phyloP scores from a whole-genome alignment of 2,797 vertebrate species.

The Diceros bicornis region DNA sequence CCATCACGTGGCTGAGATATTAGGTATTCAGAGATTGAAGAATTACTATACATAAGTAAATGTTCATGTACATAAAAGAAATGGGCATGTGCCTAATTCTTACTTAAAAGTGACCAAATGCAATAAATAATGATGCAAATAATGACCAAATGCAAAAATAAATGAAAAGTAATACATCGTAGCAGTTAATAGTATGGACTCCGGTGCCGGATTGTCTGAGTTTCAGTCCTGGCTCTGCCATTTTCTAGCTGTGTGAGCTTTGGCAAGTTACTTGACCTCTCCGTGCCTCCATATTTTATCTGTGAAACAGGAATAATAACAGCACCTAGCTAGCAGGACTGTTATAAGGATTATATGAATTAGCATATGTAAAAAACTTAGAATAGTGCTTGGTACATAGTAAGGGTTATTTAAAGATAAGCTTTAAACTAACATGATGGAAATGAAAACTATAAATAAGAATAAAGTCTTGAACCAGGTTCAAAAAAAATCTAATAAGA shows the following conservation, averaged over 20 bases:
- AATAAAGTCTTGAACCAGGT: neutral
- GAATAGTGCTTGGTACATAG: neutral
- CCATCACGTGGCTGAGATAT: neutral
- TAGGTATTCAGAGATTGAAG: conserved; percentile 16
- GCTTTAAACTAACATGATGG: conserved; percentile 15
- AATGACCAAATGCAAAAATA: too few species aligned
- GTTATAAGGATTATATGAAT: neutral
- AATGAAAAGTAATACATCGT: neutral
- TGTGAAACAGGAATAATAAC: neutral
- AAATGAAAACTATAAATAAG: conserved; percentile 30
- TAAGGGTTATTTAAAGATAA: neutral
- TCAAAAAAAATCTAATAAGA: neutral
- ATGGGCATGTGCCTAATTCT: neutral
- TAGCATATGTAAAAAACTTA: neutral
- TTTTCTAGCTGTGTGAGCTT: neutral
- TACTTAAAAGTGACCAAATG: neutral
- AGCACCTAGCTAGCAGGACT: neutral
- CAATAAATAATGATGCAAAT: too few species aligned
- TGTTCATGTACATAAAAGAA: neutral
- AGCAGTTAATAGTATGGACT: neutral
- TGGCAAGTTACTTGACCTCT: neutral
- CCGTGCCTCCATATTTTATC: neutral
- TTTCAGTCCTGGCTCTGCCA: neutral
- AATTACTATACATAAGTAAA: neutral
- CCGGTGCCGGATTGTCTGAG: neutral